Conservation (phyloP, 2,113 vertebrate genomes). For the Colius striatus region DNA sequence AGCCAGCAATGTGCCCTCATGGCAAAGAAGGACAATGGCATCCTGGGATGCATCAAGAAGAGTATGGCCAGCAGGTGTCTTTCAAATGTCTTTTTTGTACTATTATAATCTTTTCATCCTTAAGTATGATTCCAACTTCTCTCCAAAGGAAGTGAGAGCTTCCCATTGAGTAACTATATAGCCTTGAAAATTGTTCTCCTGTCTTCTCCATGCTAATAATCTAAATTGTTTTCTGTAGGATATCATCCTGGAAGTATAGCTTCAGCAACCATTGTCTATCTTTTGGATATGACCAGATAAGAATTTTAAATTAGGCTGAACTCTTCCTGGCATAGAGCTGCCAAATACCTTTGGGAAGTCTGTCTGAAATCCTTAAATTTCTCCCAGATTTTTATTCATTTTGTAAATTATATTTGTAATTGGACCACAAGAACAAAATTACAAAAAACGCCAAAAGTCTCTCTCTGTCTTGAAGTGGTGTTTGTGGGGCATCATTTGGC, state of each 20-base stretch:
- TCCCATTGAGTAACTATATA: neutral
- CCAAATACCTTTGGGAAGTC: neutral
- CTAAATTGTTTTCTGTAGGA: neutral
- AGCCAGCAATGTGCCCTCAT: too few species aligned
- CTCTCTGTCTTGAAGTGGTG: neutral
- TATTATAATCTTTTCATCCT: neutral
- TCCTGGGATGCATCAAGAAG: too few species aligned
- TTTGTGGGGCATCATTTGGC: neutral
- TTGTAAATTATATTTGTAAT: neutral
- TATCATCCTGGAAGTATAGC: neutral
- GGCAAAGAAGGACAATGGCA: too few species aligned
- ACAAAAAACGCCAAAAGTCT: neutral
- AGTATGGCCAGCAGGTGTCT: neutral
- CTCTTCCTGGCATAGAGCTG: neutral
- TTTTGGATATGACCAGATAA: neutral
- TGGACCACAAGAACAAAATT: neutral
- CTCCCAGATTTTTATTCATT: neutral
- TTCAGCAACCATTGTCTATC: neutral
- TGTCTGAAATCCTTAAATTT: neutral
- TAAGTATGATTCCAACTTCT: neutral
- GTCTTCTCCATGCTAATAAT: neutral
- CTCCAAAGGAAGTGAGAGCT: neutral
- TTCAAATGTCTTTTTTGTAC: neutral
- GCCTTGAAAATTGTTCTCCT: conserved; percentile 1
- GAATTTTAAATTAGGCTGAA: neutral